Base-by-base conservation (phyloP, 2,888 invertebrate genomes). In the Scaeva pyrastri region DNA sequence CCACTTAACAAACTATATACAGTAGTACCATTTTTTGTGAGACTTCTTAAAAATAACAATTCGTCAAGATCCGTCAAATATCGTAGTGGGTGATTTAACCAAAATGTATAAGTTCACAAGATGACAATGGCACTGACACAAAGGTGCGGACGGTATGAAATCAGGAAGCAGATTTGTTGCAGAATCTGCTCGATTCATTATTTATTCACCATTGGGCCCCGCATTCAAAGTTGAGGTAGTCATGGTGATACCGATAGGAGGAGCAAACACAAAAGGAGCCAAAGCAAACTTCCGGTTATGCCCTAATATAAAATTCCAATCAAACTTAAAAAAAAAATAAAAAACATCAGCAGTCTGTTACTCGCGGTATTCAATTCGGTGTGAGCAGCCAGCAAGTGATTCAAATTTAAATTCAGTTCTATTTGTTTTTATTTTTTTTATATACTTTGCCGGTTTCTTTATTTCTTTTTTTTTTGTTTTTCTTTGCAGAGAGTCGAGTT, bases 251-350 rank as follows among this genome's bases (percentile, higher is more conserved):
- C 10, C 11, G 31, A 2, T 1, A 10, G 16, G 43, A 39, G 73
- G 31, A 7, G 2, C 5, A 31, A 31, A 31, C 8, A 62, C 50
- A 72, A 76, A 56, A 72, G 39, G 39, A 76, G 41, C 48, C 5
- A 66, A 39, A 75, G 52, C 64, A 52, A 72, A 68, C 80, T 76
- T 85, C 85, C 85, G 85, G 85, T 23, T 39, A 66, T 48, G 56
- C 31, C 50, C 16, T 26, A 39, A 66, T 66, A 60, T 43, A 74
- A 58, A 73, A 66, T 66, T 56, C 43, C 19, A 66, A 21, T 26
- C 23, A 58, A 58, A 66, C 16, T 19, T 45, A 62, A 75, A 60
- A 41, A n/a, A 12, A 77, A 52, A 62, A 31, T 10, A 72, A 39
- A 83, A 48, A 39, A 77, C 62, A 68, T 77, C 77, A 73, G 50